These are phyloP conservation scores for Hesperophylax magnus DNA, from an alignment of 1,140 invertebrate species.

Conservation along the genomic window DNA sequence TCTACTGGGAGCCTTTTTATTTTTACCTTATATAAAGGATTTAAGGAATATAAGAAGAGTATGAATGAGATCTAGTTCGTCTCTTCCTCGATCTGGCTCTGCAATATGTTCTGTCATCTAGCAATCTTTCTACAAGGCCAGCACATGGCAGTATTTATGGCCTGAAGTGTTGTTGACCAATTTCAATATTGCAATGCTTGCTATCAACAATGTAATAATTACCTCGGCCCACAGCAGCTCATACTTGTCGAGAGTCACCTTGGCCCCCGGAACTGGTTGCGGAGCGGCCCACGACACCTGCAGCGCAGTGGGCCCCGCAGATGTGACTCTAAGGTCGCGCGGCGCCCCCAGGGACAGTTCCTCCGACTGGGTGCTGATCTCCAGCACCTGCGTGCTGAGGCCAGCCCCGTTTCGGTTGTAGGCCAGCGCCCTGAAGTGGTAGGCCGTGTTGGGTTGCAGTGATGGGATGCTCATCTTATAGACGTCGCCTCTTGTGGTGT, in stretches of 20 bases:
- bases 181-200: too few relatives aligned
- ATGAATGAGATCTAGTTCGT: too few relatives aligned
- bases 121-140: too few relatives aligned
- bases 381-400: slow-evolving; percentile 70
- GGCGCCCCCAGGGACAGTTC: slow-evolving; percentile 63
- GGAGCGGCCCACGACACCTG: slow-evolving; percentile 60
- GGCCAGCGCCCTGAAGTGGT: slow-evolving; percentile 88
- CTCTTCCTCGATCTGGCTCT: too few relatives aligned
- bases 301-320: slow-evolving; percentile 61
- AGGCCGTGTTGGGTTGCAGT: slow-evolving; percentile 87
- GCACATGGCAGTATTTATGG: too few relatives aligned
- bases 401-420: slow-evolving; percentile 81
- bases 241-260: slow-evolving; percentile 51
- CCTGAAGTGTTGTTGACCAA: too few relatives aligned
- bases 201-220: not conserved
- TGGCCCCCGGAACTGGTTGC: slow-evolving; percentile 46
- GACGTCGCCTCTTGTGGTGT: slow-evolving; percentile 80
- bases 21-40: too few relatives aligned
- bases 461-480: slow-evolving; percentile 86
- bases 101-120: too few relatives aligned
- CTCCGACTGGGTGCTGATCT: slow-evolving; percentile 64
- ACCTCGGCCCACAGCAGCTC: slow-evolving; percentile 51
- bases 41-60: too few relatives aligned
- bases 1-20: too few relatives aligned
- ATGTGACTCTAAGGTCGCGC: slow-evolving; percentile 59